These are phyloP conservation scores for Oreocharis arfaki DNA, from an alignment of 2,113 vertebrate species.

Conservation along the genomic window DNA sequence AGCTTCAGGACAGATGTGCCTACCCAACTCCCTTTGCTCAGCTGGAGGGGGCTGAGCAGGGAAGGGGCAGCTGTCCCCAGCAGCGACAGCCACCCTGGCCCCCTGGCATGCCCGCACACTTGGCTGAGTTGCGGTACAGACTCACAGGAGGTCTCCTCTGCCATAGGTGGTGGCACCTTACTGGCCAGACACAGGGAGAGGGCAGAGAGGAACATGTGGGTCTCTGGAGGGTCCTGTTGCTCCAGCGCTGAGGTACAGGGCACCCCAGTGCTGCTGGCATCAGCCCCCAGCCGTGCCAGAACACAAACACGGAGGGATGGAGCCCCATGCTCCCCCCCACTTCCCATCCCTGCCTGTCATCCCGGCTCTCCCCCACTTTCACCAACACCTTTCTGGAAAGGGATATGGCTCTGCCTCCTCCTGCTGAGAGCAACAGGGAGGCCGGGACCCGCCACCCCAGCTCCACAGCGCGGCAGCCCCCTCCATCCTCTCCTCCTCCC, in stretches of 20 bases:
- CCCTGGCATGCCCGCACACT: rapidly evolving
- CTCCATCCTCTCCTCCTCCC: neutral
- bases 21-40: neutral
- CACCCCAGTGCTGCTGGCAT: rapidly evolving
- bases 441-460: neutral
- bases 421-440: neutral
- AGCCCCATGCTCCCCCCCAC: rapidly evolving
- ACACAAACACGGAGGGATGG: neutral
- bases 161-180: neutral
- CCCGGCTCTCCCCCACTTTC: neutral
- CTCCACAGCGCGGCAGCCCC: neutral
- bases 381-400: neutral
- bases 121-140: neutral
- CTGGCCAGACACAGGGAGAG: neutral
- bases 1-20: neutral
- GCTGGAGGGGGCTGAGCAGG: neutral
- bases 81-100: neutral
- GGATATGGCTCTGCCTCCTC: neutral
- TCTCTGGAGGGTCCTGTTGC: neutral
- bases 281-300: rapidly evolving
- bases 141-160: neutral
- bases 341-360: neutral
- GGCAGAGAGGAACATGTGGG: neutral
- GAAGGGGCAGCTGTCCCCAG: neutral
- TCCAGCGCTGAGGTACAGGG: neutral